phyloP scores from a whole-genome alignment of 2,113 vertebrate genomes.

The Cebidichthys violaceus region DNA sequence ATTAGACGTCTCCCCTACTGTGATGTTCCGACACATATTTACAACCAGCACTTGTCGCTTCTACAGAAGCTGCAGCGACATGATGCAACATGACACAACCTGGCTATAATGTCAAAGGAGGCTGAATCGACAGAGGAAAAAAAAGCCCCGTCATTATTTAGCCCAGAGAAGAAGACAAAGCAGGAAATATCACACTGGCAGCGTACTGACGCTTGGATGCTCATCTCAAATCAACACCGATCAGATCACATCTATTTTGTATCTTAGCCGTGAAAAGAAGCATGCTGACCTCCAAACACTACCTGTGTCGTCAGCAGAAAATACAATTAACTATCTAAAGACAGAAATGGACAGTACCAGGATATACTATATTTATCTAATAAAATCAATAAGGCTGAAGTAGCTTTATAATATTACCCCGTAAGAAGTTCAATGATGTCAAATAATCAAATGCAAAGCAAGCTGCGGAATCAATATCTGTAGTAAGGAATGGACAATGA shows the following conservation, averaged over 20 bases:
- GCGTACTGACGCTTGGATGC: neutral
- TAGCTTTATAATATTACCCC: neutral
- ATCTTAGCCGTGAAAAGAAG: neutral
- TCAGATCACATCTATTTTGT: neutral
- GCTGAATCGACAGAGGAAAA: neutral
- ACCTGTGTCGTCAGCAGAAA: neutral
- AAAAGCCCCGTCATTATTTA: neutral
- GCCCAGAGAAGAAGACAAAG: neutral
- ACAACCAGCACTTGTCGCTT: conserved; percentile 8
- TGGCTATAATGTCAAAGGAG: neutral
- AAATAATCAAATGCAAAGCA: conserved; percentile 1
- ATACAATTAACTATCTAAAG: neutral
- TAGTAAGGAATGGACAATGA: neutral
- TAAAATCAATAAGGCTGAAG: neutral
- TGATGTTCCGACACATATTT: conserved; percentile 29
- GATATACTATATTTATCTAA: neutral
- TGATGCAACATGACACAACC: conserved; percentile 27
- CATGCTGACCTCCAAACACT: neutral
- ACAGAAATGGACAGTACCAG: neutral
- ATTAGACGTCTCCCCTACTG: neutral
- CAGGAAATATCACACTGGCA: neutral
- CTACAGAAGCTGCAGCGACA: neutral
- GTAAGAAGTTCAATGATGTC: neutral
- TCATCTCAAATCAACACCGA: neutral
- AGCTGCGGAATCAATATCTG: conserved; percentile 21